A percentile compares a stretch with the other conserved stretches of the same genome.
Evolutionary conservation across 2,797 vertebrate species (phyloP).

Genomic region (Menidia menidia): DNA sequence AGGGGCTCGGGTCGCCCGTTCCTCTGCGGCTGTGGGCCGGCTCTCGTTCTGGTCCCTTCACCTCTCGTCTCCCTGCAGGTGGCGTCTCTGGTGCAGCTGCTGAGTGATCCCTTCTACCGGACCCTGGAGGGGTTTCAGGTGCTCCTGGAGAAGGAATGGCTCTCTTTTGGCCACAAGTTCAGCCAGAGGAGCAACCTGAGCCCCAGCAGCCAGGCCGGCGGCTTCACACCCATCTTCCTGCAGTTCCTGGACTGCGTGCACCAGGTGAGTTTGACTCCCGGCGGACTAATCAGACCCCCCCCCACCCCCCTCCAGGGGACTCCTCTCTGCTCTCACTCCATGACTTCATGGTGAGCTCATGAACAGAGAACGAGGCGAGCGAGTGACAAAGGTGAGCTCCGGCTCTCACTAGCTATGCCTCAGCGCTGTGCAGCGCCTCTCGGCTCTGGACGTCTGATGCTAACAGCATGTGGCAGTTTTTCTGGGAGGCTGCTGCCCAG

Average conservation of each 20-base stretch:
- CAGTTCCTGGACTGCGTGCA: slow-evolving; percentile 98
- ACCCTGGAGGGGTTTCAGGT: slow-evolving; percentile 96
- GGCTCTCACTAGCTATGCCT: slow-evolving; percentile 65
- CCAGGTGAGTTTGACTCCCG: slow-evolving; percentile 84
- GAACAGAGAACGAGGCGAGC: slow-evolving; percentile 29
- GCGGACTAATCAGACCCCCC: too few species aligned
- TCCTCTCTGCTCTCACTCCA: slow-evolving; percentile 15
- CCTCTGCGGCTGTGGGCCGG: too few species aligned
- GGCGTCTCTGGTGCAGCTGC: slow-evolving; percentile 93
- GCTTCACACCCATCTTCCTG: slow-evolving; percentile 94
- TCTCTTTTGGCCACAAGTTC: slow-evolving; percentile 98
- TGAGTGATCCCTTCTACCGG: slow-evolving; percentile 96
- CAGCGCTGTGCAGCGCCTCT: slow-evolving; percentile 62
- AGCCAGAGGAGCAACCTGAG: slow-evolving; percentile 93
- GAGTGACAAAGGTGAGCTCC: slow-evolving; percentile 29
- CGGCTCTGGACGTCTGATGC: slow-evolving; percentile 46
- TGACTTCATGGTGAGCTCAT: slow-evolving; percentile 66
- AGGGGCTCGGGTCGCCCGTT: too few species aligned
- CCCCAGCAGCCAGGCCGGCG: slow-evolving; percentile 92
- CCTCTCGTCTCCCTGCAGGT: slow-evolving; percentile 81
- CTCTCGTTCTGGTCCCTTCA: background rate
- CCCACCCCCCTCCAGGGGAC: too few species aligned
- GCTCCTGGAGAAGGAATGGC: slow-evolving; percentile 97
- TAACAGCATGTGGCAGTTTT: slow-evolving; percentile 41
- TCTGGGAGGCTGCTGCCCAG: slow-evolving; percentile 69